Evolutionary conservation across 2,888 invertebrate species (phyloP), one percentile per base, ranked within the genome.

Genomic region (Urechis unicinctus): DNA sequence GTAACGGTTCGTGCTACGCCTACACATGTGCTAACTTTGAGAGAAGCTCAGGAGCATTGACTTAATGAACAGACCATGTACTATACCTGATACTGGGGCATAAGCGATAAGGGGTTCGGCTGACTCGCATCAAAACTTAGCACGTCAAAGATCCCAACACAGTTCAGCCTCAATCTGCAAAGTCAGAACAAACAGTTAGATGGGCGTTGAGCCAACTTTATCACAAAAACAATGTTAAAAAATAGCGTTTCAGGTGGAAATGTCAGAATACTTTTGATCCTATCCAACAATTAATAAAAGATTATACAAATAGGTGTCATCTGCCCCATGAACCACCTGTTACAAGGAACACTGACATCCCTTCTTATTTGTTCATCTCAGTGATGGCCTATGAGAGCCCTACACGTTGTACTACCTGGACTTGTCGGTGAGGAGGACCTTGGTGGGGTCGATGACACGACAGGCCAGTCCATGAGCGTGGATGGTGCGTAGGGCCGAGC

Each of bases 401-500:
- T n/a, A n/a, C n/a, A n/a, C n/a, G n/a, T n/a, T n/a, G n/a, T n/a
- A n/a, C 55, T 56, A 71, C 73, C 73, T 68, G 29, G 71, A 68
- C 59, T 74, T 74, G 58, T 75, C 75, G 57, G 72, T 72, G 45
- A 79, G 65, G 42, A 81, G 68, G 44, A 97, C 90, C 82, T 96
- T 95, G 50, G 90, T 89, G 29, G 93, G 90, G 77, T 96, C 94
- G 71, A 98, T 80, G 67, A 87, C 87, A 73, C 94, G 86, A 70
- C 86, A 87, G 1, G 88, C 87, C 65, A 89, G 80, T 45, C 86
- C 86, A 61, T 84, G 83, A 52, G 85, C 85, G 80, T 98, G 97
- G 65, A 97, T 89, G 57, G 89, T 87, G 55, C 96, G 84, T 63
- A 98, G 81, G 0, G 92, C 96, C 2, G 94, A 91, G 30, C 93